These are phyloP conservation scores for Boloria selene DNA, from an alignment of 2,888 invertebrate species.

Conservation along the genomic window DNA sequence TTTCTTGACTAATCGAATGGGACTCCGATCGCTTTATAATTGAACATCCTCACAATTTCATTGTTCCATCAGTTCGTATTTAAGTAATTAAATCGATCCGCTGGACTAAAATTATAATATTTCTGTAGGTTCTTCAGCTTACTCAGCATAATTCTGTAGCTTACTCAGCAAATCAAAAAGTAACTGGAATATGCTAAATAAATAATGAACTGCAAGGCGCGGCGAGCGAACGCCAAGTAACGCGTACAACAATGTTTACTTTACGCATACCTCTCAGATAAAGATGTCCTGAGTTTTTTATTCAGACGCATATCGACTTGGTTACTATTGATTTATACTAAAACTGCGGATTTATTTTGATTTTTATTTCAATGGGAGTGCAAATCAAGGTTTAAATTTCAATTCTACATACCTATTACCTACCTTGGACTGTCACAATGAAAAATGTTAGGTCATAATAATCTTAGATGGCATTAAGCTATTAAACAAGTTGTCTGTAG, in stretches of 20 bases:
- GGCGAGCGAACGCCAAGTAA: conserved; percentile 59
- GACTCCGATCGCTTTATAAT: conserved; percentile 41
- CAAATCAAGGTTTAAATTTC: conserved; percentile 44
- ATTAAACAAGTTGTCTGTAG: too few species aligned
- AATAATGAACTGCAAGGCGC: conserved; percentile 53
- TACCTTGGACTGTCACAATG: background rate
- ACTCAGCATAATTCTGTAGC: too few species aligned
- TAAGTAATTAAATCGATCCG: conserved; percentile 29
- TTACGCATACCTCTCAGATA: conserved; percentile 76
- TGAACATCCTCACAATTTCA: conserved; percentile 25
- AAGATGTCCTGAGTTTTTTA: conserved; percentile 78
- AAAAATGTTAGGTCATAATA: too few species aligned
- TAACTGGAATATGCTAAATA: conserved; percentile 32
- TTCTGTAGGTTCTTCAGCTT: conserved; percentile 19
- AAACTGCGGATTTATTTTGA: conserved; percentile 58
- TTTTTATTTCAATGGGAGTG: conserved; percentile 50
- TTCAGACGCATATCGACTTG: conserved; percentile 56
- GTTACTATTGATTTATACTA: conserved; percentile 42
- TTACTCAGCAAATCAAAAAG: conserved; percentile 21
- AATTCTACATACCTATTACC: background rate
- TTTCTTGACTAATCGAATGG: conserved; percentile 62
- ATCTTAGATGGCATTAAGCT: too few species aligned
- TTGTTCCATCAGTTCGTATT: conserved; percentile 31
- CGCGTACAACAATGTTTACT: conserved; percentile 74
- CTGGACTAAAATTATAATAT: conserved; percentile 23